Evolutionary conservation across 2,113 vertebrate species (phyloP).

Genomic region (Oostethus manadensis): DNA sequence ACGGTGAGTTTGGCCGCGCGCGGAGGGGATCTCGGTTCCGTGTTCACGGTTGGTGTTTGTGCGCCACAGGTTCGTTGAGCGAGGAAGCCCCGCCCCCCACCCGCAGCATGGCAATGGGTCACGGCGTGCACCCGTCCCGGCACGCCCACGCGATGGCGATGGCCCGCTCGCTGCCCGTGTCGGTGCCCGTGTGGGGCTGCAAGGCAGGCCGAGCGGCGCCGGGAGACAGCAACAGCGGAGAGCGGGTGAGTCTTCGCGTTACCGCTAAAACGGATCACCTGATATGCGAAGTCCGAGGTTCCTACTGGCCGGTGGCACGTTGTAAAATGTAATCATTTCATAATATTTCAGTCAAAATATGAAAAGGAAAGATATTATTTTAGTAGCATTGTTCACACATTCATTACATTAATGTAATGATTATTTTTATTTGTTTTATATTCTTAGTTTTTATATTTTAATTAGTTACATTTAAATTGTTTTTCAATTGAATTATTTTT

Average conservation of each 20-base stretch:
- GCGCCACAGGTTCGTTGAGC: conserved; percentile 71
- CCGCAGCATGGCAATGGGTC: conserved; percentile 65
- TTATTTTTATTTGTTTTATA: no score
- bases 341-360: no score
- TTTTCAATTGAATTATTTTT: no score
- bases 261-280: no score
- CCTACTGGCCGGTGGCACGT: no score
- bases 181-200: conserved; percentile 86
- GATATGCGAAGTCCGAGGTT: no score
- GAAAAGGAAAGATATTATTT: no score
- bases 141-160: conserved; percentile 65
- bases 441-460: no score
- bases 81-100: conserved; percentile 78
- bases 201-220: conserved; percentile 70
- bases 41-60: fast-evolving
- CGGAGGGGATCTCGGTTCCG: fast-evolving
- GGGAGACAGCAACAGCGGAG: conserved; percentile 77
- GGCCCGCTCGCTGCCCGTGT: conserved; percentile 85
- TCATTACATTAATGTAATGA: no score
- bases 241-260: conserved; percentile 61
- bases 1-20: conserved; percentile 72
- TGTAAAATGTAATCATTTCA: no score
- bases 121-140: conserved; percentile 43
- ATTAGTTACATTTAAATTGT: no score
- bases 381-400: no score